A percentile compares a stretch with the other conserved stretches of the same genome.
Evolutionary conservation across 2,888 invertebrate genomes (phyloP).

Genomic region (Andrena minutula): DNA sequence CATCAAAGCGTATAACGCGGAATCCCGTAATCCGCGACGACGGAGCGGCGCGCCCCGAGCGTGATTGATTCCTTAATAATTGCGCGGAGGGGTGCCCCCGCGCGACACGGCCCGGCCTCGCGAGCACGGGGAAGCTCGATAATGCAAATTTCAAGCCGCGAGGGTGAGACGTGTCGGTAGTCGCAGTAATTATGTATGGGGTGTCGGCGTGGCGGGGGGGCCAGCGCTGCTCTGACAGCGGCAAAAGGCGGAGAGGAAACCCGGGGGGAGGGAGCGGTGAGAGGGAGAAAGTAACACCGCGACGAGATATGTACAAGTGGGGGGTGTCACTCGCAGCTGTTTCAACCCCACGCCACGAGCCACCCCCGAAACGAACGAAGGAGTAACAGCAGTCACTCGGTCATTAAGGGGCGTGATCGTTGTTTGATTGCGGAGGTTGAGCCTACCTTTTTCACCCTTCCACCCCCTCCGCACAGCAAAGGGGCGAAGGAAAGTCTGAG

Average conservation of each 20-base stretch:
- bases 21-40: slow-evolving; percentile 26
- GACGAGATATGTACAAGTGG: slow-evolving; percentile 63
- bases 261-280: not conserved
- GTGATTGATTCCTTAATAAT: slow-evolving; percentile 77
- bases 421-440: slow-evolving; percentile 79
- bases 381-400: slow-evolving; percentile 77
- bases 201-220: slow-evolving; percentile 48
- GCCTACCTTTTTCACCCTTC: slow-evolving; percentile 58
- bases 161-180: slow-evolving; percentile 65
- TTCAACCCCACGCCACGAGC: slow-evolving; percentile 71
- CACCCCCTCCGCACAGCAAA: not conserved
- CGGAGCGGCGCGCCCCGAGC: slow-evolving; percentile 33
- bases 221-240: slow-evolving; percentile 36
- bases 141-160: slow-evolving; percentile 75
- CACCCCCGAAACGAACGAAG: slow-evolving; percentile 68
- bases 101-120: slow-evolving; percentile 36
- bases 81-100: slow-evolving; percentile 55
- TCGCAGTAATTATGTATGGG: slow-evolving; percentile 75
- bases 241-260: slow-evolving; percentile 37
- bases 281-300: slow-evolving; percentile 52
- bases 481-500: not conserved
- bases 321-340: slow-evolving; percentile 81
- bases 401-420: slow-evolving; percentile 80
- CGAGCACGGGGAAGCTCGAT: slow-evolving; percentile 62
- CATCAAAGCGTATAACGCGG: slow-evolving; percentile 22